Evolutionary conservation across 53 echinoderm and acorn worm genomes (phyloP), one percentile per base, ranked within the genome.

Genomic region (Actinopyga echinites): DNA sequence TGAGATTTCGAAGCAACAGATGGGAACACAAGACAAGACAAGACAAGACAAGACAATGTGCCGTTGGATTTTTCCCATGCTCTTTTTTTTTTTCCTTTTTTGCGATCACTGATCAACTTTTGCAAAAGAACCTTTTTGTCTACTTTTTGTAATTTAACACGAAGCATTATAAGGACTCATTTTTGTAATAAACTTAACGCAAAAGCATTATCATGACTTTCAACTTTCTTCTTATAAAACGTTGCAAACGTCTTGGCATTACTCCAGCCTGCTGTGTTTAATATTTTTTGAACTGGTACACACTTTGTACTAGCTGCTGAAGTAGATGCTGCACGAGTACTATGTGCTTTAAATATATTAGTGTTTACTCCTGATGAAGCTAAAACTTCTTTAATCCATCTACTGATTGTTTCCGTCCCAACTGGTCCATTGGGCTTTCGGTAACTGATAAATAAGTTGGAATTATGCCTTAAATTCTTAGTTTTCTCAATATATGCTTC

Each of bases 261-360:
- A 59, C 22, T 59, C 26, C 59, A 59, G n/a, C 26, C 59, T 23
- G 59, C 59, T 23, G 6, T 59, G n/a, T 26, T 59, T 26, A 59
- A 59, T 23, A 59, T 59, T 23, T 59, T 5, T 59, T 59, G 22
- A 59, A 59, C 26, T 26, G 59, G 59, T 23, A n/a, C 59, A 59
- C 4, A 23, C 15, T 59, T 59, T 26, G 5, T 5, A 26, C 26
- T n/a, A 26, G 22, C 59, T 23, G 59, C 59, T 59, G 66, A 66
- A 23, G 66, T 66, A 29, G 66, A 26, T 66, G 66, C 66, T 66
- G 66, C 4, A 66, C 66, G 66, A 30, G 66, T 66, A 66, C 66
- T 66, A 32, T 66, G 66, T 6, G 66, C 66, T 30, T 26, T 66
- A 66, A 66, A 66, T 15, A 66, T 15, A 9, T 26, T 66, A 9